Conservation (phyloP, 2,888 invertebrate genomes). For the Aporophyla nigra region DNA sequence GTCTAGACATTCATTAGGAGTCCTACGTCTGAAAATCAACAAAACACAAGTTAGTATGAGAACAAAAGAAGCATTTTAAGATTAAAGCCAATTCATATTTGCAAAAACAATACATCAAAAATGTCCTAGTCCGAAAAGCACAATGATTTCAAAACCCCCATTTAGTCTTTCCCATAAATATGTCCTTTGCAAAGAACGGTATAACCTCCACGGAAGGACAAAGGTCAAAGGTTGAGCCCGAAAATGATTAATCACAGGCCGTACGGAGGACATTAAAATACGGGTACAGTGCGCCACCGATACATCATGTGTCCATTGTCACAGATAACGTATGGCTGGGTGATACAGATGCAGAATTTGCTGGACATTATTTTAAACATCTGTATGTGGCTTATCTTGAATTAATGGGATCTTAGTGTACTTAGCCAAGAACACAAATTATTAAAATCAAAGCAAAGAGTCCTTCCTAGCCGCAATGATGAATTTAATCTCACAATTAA, state of each 20-base stretch:
- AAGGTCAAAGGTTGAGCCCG: slow-evolving; percentile 61
- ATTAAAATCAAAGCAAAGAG: background rate
- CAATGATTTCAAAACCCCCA: slow-evolving; percentile 39
- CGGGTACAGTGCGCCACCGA: slow-evolving; percentile 59
- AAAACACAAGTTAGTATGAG: background rate
- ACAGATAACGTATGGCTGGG: slow-evolving; percentile 54
- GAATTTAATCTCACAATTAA: background rate
- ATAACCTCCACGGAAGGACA: slow-evolving; percentile 60
- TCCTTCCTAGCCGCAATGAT: background rate
- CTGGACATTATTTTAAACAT: slow-evolving; percentile 23
- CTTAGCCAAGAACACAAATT: background rate
- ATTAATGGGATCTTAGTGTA: background rate
- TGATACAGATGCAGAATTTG: slow-evolving; percentile 55
- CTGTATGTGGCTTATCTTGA: background rate
- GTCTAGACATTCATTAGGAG: background rate
- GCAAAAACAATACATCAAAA: slow-evolving; percentile 17
- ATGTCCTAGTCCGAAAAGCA: slow-evolving; percentile 24
- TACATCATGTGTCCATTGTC: slow-evolving; percentile 67
- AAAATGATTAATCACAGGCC: slow-evolving; percentile 66
- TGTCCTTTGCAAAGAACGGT: slow-evolving; percentile 62
- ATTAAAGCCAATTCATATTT: background rate
- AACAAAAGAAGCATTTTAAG: background rate
- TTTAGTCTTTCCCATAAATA: slow-evolving; percentile 65
- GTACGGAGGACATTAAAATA: slow-evolving; percentile 63
- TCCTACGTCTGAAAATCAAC: background rate